Evolutionary conservation across 2,797 vertebrate genomes (phyloP).

Genomic region (Notolabrus celidotus): DNA sequence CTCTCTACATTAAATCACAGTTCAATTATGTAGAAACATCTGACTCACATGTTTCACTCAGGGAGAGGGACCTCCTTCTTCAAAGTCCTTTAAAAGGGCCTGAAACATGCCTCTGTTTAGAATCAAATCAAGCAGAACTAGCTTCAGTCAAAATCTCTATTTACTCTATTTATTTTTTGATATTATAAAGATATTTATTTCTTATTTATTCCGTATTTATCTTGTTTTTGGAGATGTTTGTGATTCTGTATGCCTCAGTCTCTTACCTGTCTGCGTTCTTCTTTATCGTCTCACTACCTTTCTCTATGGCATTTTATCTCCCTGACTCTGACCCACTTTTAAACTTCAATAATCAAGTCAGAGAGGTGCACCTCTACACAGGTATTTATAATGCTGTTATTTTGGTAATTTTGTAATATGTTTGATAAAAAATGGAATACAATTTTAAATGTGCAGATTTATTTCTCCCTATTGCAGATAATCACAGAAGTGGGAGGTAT

Average conservation of each 20-base stretch:
- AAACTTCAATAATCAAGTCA: slow-evolving; percentile 72
- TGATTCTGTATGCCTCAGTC: slow-evolving; percentile 25
- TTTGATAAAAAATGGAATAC: neutral
- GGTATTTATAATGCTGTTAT: slow-evolving; percentile 64
- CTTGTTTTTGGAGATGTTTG: slow-evolving; percentile 69
- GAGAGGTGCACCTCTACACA: slow-evolving; percentile 83
- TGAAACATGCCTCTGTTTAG: slow-evolving; percentile 43
- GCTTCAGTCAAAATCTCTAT: neutral
- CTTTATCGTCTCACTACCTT: slow-evolving; percentile 56
- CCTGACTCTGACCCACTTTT: slow-evolving; percentile 79
- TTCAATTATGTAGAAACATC: slow-evolving; percentile 54
- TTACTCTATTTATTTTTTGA: slow-evolving; percentile 38
- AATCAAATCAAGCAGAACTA: slow-evolving; percentile 27
- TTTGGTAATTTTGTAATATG: neutral
- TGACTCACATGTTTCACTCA: slow-evolving; percentile 69
- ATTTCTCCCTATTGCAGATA: slow-evolving; percentile 65
- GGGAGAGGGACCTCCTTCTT: slow-evolving; percentile 66
- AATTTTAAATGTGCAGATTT: neutral
- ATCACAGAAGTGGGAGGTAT: slow-evolving; percentile 78
- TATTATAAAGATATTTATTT: slow-evolving; percentile 8
- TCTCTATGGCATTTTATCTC: slow-evolving; percentile 71
- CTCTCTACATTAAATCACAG: slow-evolving; percentile 45
- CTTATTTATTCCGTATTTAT: slow-evolving; percentile 54
- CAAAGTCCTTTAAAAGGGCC: slow-evolving; percentile 69
- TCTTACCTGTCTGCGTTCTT: slow-evolving; percentile 42